Percentiles rank a stretch among this genome's conserved stretches.
These are phyloP conservation scores for Gila robusta DNA, from an alignment of 2,797 vertebrate genomes.

Conservation along the genomic window DNA sequence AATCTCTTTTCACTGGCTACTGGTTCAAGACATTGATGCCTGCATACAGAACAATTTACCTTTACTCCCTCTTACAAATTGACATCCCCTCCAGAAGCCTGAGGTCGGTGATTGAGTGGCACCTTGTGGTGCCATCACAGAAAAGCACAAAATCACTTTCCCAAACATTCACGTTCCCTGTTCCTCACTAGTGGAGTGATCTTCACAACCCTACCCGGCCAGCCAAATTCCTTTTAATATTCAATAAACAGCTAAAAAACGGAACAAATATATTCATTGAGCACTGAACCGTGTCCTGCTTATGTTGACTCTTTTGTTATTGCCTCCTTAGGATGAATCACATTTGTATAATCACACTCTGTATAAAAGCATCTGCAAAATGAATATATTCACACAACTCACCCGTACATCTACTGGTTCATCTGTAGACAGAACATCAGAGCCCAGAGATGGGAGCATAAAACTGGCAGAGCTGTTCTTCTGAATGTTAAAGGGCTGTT, in stretches of 20 bases:
- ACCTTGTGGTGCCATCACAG: background rate
- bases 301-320: background rate
- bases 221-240: background rate
- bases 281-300: background rate
- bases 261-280: background rate
- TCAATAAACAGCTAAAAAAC: background rate
- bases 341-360: background rate
- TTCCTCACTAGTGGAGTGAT: background rate
- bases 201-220: background rate
- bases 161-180: background rate
- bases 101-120: background rate
- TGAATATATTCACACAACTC: slow-evolving; percentile 54
- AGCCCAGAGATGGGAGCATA: slow-evolving; percentile 81
- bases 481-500: slow-evolving; percentile 74
- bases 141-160: background rate
- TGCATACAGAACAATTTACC: background rate
- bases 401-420: slow-evolving; percentile 90
- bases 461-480: slow-evolving; percentile 82
- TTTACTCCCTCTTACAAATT: background rate
- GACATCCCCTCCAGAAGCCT: background rate
- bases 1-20: background rate
- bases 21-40: background rate
- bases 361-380: background rate
- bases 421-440: slow-evolving; percentile 69
- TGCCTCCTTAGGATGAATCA: background rate